These are phyloP conservation scores for Villa cingulata DNA, from an alignment of 2,888 invertebrate genomes.

Conservation along the genomic window DNA sequence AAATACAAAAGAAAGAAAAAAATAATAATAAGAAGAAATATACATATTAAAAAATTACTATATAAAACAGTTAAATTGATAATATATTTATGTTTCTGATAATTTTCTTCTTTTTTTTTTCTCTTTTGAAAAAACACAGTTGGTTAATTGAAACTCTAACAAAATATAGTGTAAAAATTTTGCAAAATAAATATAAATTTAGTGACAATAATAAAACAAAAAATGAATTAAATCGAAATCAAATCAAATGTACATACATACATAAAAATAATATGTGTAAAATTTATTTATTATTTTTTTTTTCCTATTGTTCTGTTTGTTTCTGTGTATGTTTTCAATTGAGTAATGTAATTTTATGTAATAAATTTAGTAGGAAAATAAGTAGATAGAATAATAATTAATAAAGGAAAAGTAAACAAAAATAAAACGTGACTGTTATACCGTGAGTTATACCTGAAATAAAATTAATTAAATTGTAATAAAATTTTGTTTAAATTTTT, in stretches of 20 bases:
- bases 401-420: too few species aligned
- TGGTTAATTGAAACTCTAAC: neutral
- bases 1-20: constrained; percentile 12
- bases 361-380: neutral
- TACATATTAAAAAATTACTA: neutral
- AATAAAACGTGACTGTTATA: too few species aligned
- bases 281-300: too few species aligned
- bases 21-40: constrained; percentile 5
- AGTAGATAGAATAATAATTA: too few species aligned
- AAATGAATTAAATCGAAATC: neutral
- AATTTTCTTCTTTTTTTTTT: neutral
- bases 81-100: neutral
- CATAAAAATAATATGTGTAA: too few species aligned
- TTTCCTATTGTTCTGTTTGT: too few species aligned
- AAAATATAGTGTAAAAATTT: constrained; percentile 6
- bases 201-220: neutral
- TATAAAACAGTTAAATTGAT: neutral
- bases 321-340: too few species aligned
- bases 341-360: too few species aligned
- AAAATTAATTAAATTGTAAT: too few species aligned
- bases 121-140: neutral
- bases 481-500: too few species aligned
- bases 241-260: neutral
- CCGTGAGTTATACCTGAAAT: too few species aligned
- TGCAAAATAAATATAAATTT: neutral